These are phyloP conservation scores for Pelecanus crispus DNA, from an alignment of 2,113 vertebrate species.

Conservation along the genomic window DNA sequence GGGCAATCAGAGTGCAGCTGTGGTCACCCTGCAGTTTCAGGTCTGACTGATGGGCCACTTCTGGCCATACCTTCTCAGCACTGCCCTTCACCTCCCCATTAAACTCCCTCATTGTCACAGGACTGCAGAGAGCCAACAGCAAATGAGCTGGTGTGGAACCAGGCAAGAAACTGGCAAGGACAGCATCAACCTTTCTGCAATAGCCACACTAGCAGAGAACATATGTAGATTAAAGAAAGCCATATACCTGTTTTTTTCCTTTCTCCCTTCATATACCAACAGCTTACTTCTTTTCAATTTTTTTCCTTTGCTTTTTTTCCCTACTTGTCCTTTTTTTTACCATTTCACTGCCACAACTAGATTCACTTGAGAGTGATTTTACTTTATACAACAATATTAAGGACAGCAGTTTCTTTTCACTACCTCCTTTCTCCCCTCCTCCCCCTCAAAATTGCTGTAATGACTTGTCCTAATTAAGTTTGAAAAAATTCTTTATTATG, in stretches of 20 bases:
- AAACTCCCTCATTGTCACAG: not conserved
- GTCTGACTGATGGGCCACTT: not conserved
- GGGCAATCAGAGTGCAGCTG: not conserved
- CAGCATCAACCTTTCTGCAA: not conserved
- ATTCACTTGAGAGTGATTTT: not conserved
- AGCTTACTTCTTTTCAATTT: not conserved
- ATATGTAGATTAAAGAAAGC: not conserved
- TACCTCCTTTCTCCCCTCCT: not conserved
- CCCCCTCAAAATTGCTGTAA: not conserved
- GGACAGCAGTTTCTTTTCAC: not conserved
- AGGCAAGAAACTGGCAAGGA: not conserved
- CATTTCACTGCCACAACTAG: not conserved
- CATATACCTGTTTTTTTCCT: not conserved
- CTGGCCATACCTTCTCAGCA: not conserved
- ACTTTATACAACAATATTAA: not conserved
- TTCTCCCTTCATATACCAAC: not conserved
- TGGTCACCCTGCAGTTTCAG: not conserved
- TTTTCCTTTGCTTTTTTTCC: not conserved
- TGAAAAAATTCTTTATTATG: not conserved
- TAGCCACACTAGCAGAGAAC: not conserved
- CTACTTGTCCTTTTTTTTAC: not conserved
- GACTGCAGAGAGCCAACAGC: not conserved
- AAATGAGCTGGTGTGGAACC: not conserved
- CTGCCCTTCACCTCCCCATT: not conserved
- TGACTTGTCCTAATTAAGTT: constrained; percentile 31